These are phyloP conservation scores for Callipepla squamata DNA, from an alignment of 2,113 vertebrate species.

Conservation along the genomic window DNA sequence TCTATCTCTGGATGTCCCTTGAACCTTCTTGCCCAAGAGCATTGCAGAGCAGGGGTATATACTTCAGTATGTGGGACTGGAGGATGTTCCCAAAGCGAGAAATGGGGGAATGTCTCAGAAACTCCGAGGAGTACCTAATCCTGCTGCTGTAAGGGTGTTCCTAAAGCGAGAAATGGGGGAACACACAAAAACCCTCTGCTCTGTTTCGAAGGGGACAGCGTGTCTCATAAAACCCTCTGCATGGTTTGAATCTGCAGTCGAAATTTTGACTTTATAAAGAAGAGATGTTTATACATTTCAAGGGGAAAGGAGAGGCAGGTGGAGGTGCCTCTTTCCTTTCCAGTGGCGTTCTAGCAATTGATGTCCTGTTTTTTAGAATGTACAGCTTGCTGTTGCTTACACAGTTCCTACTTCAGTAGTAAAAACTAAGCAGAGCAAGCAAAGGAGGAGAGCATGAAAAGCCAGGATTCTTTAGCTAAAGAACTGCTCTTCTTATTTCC, in stretches of 20 bases:
- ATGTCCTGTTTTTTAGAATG: not conserved
- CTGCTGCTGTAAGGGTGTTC: not conserved
- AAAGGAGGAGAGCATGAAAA: not conserved
- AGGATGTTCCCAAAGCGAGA: constrained; percentile 21
- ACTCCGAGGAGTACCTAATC: rapidly evolving
- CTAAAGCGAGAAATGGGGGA: not conserved
- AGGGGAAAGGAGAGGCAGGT: not conserved
- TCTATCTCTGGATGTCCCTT: not conserved
- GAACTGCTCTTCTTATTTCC: not conserved
- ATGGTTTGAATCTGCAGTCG: not conserved
- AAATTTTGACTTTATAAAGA: not conserved
- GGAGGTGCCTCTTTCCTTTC: not conserved
- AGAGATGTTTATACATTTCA: not conserved
- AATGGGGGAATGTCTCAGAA: not conserved
- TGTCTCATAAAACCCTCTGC: not conserved
- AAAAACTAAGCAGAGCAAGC: not conserved
- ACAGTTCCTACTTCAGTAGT: not conserved
- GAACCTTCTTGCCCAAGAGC: not conserved
- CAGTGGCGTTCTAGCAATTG: not conserved
- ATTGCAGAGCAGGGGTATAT: not conserved
- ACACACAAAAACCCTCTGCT: not conserved
- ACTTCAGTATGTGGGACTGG: not conserved
- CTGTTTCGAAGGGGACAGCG: not conserved
- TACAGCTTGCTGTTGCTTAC: not conserved
- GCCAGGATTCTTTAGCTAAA: not conserved